A percentile compares a stretch with the other conserved stretches of the same genome.
phyloP scores from a whole-genome alignment of 2,797 vertebrate species.

The Peromyscus melanophrys region DNA sequence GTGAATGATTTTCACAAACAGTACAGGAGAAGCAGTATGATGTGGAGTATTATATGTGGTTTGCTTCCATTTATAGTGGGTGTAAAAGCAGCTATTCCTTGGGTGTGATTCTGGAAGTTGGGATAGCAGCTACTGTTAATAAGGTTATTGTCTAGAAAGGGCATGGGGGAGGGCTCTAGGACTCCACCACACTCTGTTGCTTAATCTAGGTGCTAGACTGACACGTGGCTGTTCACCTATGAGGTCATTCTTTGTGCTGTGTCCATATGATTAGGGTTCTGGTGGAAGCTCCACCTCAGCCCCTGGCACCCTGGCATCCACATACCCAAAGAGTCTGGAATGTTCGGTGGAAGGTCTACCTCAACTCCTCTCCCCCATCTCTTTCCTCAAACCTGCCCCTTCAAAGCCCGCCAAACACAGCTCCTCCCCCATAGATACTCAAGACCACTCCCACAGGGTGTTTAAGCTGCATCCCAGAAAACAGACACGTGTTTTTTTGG shows the following conservation, averaged over 20 bases:
- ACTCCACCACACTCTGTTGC: not conserved
- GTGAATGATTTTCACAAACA: not conserved
- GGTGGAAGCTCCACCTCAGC: too few species aligned
- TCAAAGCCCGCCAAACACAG: too few species aligned
- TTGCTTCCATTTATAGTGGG: not conserved
- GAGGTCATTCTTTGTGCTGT: not conserved
- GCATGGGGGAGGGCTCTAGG: not conserved
- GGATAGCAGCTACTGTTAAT: not conserved
- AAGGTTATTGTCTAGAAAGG: not conserved
- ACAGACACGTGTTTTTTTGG: too few species aligned
- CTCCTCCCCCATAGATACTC: too few species aligned
- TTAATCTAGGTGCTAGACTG: not conserved
- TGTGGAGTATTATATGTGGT: not conserved
- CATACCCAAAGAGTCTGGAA: too few species aligned
- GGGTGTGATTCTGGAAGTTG: not conserved
- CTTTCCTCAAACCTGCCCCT: too few species aligned
- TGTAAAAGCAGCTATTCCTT: not conserved
- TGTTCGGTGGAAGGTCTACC: too few species aligned
- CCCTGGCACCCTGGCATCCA: too few species aligned
- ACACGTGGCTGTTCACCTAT: not conserved
- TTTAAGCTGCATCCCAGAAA: too few species aligned
- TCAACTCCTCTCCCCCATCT: too few species aligned
- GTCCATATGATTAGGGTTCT: not conserved
- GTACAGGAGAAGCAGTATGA: not conserved
- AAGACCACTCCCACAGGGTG: too few species aligned